A percentile compares a stretch with the other conserved stretches of the same genome.
phyloP scores from a whole-genome alignment of 1,140 invertebrate genomes.

The Antheraea mylitta region DNA sequence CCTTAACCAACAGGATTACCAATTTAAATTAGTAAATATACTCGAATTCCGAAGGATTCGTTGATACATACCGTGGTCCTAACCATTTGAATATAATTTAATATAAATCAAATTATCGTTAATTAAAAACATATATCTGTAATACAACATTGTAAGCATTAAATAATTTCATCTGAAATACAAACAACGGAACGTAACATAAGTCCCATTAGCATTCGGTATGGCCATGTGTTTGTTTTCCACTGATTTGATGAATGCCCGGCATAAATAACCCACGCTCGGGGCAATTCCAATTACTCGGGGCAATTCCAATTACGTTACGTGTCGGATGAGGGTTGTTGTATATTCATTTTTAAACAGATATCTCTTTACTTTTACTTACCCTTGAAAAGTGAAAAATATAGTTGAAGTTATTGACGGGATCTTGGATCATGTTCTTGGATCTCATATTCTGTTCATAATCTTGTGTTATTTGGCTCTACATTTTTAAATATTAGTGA shows the following conservation, averaged over 20 bases:
- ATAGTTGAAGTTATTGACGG: too few relatives aligned
- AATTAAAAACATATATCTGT: too few relatives aligned
- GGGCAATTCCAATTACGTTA: slow-evolving; percentile 51
- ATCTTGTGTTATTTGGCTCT: too few relatives aligned
- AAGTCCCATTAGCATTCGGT: slow-evolving; percentile 33
- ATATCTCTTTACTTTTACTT: neutral
- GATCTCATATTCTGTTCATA: too few relatives aligned
- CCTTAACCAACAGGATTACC: too few relatives aligned
- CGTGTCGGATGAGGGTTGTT: slow-evolving; percentile 9
- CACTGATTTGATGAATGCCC: slow-evolving; percentile 42
- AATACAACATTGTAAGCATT: neutral
- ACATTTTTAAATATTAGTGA: too few relatives aligned
- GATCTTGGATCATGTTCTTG: too few relatives aligned
- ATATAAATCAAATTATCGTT: too few relatives aligned
- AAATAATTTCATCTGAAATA: slow-evolving; percentile 1
- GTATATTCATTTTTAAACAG: neutral
- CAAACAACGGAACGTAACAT: neutral
- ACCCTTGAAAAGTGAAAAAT: neutral
- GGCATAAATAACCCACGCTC: slow-evolving; percentile 51
- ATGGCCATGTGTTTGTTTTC: slow-evolving; percentile 47
- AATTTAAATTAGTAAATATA: too few relatives aligned
- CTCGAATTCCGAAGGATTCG: too few relatives aligned
- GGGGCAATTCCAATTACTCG: slow-evolving; percentile 51
- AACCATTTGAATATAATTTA: too few relatives aligned
- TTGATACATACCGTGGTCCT: too few relatives aligned